phyloP scores from a whole-genome alignment of 2,797 vertebrate genomes.

The Huso huso region DNA sequence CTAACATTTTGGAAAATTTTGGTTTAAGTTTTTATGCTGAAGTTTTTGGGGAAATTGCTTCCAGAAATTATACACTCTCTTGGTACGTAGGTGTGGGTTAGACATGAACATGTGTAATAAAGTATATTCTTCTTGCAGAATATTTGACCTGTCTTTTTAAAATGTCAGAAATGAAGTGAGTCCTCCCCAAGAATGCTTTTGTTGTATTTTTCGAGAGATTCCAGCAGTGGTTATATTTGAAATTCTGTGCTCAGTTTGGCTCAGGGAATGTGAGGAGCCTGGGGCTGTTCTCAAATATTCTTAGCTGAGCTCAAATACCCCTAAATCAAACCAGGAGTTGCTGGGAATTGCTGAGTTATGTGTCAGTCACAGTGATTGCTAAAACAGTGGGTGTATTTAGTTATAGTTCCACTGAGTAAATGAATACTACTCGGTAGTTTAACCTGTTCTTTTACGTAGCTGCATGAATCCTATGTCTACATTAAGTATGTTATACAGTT shows the following conservation, averaged over 20 bases:
- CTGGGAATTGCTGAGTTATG: not conserved
- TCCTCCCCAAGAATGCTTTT: not conserved
- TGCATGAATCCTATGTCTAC: not conserved
- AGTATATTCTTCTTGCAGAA: not conserved
- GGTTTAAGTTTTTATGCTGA: too few species aligned
- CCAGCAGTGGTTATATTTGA: not conserved
- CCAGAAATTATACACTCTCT: not conserved
- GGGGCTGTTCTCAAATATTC: slow-evolving; percentile 4
- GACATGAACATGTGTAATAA: not conserved
- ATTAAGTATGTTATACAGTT: too few species aligned
- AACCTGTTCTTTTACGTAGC: not conserved
- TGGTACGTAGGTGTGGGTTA: not conserved
- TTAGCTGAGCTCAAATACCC: slow-evolving; percentile 2
- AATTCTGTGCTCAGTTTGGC: slow-evolving; percentile 5
- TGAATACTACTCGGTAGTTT: not conserved
- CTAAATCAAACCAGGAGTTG: slow-evolving; percentile 2
- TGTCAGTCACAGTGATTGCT: not conserved
- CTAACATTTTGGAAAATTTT: too few species aligned
- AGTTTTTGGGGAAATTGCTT: not conserved
- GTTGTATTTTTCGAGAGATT: not conserved
- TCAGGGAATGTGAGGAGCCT: not conserved
- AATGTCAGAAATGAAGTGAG: slow-evolving; percentile 1
- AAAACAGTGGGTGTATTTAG: not conserved
- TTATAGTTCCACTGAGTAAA: not conserved
- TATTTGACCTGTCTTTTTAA: slow-evolving; percentile 5